Conservation (phyloP, 2,113 vertebrate species). For the Clinocottus analis region DNA sequence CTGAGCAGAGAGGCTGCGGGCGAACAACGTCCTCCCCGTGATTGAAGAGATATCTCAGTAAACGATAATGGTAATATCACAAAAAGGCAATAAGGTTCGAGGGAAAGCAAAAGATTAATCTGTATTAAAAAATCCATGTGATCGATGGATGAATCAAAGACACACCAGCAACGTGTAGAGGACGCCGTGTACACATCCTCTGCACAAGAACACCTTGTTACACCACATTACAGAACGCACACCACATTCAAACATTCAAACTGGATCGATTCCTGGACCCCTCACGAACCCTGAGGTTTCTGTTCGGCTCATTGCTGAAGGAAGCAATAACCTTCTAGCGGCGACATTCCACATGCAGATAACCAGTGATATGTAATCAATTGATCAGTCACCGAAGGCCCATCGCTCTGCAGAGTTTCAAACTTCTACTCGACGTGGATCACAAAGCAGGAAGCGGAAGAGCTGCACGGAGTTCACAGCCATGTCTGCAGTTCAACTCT, state of each 20-base stretch:
- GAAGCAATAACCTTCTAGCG: constrained; percentile 17
- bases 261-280: constrained; percentile 9
- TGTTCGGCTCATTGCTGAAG: constrained; percentile 14
- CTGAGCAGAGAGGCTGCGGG: constrained; percentile 25
- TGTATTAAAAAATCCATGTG: constrained; percentile 1
- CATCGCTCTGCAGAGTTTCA: background rate
- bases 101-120: background rate
- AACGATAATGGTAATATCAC: background rate
- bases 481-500: no score
- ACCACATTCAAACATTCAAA: constrained; percentile 8
- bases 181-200: rapidly evolving
- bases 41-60: constrained; percentile 4
- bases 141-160: background rate
- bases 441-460: background rate
- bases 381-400: background rate
- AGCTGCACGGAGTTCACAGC: background rate
- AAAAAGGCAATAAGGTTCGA: background rate
- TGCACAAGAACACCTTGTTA: background rate
- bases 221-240: background rate
- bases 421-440: background rate
- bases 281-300: constrained; percentile 11
- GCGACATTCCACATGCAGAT: constrained; percentile 21
- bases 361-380: constrained; percentile 21
- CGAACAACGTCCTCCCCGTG: constrained; percentile 21
- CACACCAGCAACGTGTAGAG: background rate